These are phyloP conservation scores for Eulacestoma nigropectus DNA, from an alignment of 2,113 vertebrate species.

Conservation along the genomic window DNA sequence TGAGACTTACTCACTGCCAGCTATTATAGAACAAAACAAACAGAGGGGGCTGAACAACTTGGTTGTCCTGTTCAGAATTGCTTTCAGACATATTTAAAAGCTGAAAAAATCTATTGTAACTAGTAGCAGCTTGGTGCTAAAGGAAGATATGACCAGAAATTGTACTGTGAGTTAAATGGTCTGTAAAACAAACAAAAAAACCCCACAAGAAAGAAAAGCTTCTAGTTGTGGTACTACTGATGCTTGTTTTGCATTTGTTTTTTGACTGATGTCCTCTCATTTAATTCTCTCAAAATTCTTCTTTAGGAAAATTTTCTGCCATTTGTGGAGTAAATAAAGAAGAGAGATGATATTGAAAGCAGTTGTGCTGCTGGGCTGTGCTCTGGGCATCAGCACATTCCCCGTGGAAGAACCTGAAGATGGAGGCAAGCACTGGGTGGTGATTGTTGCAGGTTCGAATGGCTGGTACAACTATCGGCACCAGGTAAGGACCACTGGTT, in stretches of 20 bases:
- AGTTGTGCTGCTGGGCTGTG: conserved; percentile 65
- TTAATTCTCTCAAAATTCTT: conserved; percentile 4
- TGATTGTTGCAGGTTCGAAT: conserved; percentile 91
- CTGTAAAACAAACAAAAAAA: background rate
- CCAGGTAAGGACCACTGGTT: conserved; percentile 76
- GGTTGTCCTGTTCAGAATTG: background rate
- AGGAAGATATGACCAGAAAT: background rate
- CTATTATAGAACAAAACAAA: background rate
- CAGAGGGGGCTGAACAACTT: conserved; percentile 4
- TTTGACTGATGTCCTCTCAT: background rate
- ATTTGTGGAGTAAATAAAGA: background rate
- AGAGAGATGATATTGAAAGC: conserved; percentile 64
- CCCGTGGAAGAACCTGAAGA: conserved; percentile 67
- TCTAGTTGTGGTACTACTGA: background rate
- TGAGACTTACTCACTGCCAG: background rate
- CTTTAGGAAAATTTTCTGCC: background rate
- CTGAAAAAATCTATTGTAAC: conserved; percentile 1
- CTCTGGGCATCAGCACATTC: conserved; percentile 42
- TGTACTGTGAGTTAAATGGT: background rate
- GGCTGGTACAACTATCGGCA: conserved; percentile 97
- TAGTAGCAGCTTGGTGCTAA: background rate
- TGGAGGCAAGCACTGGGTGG: conserved; percentile 90
- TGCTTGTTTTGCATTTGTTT: background rate
- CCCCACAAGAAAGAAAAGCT: background rate
- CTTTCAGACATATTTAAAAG: background rate